These are phyloP conservation scores for Acanthopagrus latus DNA, from an alignment of 2,797 vertebrate species.

Conservation along the genomic window DNA sequence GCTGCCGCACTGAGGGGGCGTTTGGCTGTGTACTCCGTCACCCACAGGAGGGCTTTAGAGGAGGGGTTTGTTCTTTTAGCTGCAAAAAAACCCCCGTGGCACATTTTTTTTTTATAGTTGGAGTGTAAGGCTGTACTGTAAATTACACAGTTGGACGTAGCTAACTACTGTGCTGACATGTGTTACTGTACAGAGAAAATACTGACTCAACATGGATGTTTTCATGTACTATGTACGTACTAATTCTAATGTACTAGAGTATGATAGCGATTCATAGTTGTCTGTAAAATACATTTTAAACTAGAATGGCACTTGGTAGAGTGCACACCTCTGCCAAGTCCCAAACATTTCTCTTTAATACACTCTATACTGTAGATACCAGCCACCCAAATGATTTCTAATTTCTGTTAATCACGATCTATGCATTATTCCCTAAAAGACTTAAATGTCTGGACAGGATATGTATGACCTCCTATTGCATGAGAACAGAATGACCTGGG, in stretches of 20 bases:
- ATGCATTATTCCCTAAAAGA: no score
- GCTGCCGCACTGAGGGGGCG: conserved; percentile 52
- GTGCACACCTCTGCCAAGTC: no score
- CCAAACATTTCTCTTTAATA: no score
- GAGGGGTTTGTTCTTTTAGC: conserved; percentile 28
- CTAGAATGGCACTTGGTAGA: no score
- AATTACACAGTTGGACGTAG: conserved; percentile 8
- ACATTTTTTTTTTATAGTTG: conserved; percentile 19
- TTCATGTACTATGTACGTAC: background rate
- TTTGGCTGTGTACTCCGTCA: conserved; percentile 49
- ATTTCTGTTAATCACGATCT: no score
- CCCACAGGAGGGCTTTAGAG: conserved; percentile 42
- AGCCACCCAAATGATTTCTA: no score
- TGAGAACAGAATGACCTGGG: no score
- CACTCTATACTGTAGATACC: no score
- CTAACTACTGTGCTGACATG: background rate
- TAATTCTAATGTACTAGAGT: background rate
- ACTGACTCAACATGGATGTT: background rate
- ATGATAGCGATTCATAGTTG: no score
- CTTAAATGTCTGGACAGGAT: no score
- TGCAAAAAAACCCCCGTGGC: conserved; percentile 33
- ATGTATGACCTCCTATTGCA: no score
- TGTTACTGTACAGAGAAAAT: conserved; percentile 5
- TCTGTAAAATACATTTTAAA: no score
- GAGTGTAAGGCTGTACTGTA: conserved; percentile 16